Percentiles rank a stretch among this genome's conserved stretches.
These are phyloP conservation scores for Hemibagrus guttatus DNA, from an alignment of 2,797 vertebrate species.

Conservation along the genomic window DNA sequence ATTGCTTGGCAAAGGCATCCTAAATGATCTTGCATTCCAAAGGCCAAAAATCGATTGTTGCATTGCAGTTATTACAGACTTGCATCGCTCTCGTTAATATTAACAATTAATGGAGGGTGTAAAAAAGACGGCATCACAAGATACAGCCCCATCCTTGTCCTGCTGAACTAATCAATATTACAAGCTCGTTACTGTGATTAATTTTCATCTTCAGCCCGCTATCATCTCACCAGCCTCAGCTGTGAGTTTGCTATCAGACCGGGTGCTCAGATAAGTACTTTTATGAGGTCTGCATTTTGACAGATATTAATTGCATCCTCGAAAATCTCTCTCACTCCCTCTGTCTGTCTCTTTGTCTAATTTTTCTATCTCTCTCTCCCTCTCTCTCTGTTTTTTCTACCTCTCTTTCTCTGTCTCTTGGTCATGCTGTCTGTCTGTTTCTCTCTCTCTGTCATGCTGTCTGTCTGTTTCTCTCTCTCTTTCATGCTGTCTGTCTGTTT, in stretches of 20 bases:
- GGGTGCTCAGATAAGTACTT: constrained; percentile 63
- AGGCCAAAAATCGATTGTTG: neutral
- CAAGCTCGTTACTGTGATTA: constrained; percentile 72
- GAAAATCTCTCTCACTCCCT: constrained; percentile 40
- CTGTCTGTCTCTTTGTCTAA: neutral
- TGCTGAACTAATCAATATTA: constrained; percentile 70
- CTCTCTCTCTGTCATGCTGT: no score
- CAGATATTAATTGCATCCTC: constrained; percentile 72
- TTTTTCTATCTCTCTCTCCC: neutral
- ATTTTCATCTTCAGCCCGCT: constrained; percentile 61
- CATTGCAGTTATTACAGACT: neutral
- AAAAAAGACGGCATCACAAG: constrained; percentile 19
- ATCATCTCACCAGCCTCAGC: constrained; percentile 35
- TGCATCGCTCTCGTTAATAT: constrained; percentile 44
- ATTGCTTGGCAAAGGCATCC: neutral
- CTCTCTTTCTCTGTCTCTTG: neutral
- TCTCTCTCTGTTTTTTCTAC: neutral
- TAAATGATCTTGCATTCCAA: neutral
- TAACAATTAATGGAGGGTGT: constrained; percentile 59
- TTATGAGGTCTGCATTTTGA: constrained; percentile 64
- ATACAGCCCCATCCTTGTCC: constrained; percentile 60
- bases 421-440: no score
- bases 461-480: no score
- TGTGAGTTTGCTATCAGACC: constrained; percentile 32
- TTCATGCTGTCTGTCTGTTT: no score